A percentile compares a stretch with the other conserved stretches of the same genome.
These are phyloP conservation scores for Napeogenes inachia DNA, from an alignment of 2,888 invertebrate species.

Conservation along the genomic window DNA sequence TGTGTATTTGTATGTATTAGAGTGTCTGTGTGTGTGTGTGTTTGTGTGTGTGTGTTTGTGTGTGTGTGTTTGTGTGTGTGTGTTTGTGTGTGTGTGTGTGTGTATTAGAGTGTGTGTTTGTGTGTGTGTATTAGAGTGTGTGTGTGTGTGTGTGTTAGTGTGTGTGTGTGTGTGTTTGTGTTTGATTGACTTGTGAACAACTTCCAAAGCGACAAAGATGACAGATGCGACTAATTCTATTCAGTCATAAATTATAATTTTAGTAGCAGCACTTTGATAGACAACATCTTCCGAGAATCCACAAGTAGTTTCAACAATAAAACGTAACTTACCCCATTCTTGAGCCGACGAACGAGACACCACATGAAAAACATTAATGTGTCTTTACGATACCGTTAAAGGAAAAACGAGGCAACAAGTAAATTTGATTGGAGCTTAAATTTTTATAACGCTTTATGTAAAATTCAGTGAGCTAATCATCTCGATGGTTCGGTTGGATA, in stretches of 20 bases:
- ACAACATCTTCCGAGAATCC: conserved; percentile 40
- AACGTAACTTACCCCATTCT: conserved; percentile 78
- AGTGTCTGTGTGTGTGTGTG: too few species aligned
- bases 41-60: too few species aligned
- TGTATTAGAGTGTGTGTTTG: too few species aligned
- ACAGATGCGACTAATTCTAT: neutral
- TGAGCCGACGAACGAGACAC: conserved; percentile 52
- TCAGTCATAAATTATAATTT: neutral
- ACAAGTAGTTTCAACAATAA: conserved; percentile 62
- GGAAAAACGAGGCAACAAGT: conserved; percentile 51
- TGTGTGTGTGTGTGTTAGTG: too few species aligned
- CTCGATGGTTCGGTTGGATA: too few species aligned
- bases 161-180: too few species aligned
- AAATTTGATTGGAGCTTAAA: conserved; percentile 62
- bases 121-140: too few species aligned
- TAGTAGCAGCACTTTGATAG: conserved; percentile 1
- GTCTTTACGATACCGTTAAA: conserved; percentile 66
- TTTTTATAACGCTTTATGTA: conserved; percentile 15
- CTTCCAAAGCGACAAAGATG: too few species aligned
- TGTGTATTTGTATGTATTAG: too few species aligned
- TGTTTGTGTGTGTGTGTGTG: too few species aligned
- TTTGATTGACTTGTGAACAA: too few species aligned
- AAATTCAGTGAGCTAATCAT: conserved; percentile 1
- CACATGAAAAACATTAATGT: conserved; percentile 74
- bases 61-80: too few species aligned